Percentiles rank a stretch among this genome's conserved stretches.
Evolutionary conservation across 2,797 vertebrate genomes (phyloP).

Genomic region (Taeniopygia guttata): DNA sequence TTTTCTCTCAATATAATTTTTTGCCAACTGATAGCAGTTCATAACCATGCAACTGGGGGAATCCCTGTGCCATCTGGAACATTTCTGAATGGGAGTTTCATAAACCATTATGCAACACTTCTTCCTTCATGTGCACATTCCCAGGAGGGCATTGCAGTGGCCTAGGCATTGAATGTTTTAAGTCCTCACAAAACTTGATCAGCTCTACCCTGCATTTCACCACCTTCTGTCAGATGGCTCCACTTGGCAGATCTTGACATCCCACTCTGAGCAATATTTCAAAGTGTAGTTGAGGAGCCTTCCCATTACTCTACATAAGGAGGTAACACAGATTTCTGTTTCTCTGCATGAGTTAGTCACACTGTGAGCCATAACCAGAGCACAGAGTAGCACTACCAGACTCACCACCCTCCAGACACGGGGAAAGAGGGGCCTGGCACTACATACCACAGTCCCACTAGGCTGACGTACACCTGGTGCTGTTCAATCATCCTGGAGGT

Average conservation of each 20-base stretch:
- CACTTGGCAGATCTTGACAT: background rate
- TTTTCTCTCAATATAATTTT: background rate
- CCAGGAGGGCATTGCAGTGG: background rate
- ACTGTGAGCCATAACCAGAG: background rate
- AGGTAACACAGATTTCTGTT: background rate
- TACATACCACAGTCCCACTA: background rate
- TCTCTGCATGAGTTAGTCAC: background rate
- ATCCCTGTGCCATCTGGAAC: conserved; percentile 7
- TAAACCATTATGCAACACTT: background rate
- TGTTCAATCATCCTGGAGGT: background rate
- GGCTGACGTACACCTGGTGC: background rate
- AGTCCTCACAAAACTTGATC: background rate
- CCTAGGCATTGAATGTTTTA: background rate
- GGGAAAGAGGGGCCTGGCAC: background rate
- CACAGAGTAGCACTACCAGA: background rate
- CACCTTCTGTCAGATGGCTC: background rate
- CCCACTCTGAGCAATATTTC: background rate
- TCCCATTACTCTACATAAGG: background rate
- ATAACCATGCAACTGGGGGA: background rate
- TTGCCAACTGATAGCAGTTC: background rate
- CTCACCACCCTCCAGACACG: background rate
- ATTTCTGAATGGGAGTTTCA: background rate
- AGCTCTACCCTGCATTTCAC: background rate
- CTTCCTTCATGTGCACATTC: background rate
- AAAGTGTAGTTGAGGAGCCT: background rate